Percentiles rank a stretch among this genome's conserved stretches.
phyloP scores from a whole-genome alignment of 1,140 invertebrate genomes.

The Aplysia californica region DNA sequence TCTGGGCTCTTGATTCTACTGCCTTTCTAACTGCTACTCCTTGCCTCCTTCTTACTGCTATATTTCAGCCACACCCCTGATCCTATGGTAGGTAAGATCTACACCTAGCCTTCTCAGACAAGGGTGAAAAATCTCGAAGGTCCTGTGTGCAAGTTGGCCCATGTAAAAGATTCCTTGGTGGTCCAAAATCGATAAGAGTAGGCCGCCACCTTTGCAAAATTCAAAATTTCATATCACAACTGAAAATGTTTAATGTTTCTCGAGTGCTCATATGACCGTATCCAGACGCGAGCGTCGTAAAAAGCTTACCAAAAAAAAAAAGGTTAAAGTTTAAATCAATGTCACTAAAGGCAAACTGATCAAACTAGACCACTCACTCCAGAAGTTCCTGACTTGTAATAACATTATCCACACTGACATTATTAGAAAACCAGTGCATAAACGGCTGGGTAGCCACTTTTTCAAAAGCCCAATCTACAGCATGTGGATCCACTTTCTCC shows the following conservation, averaged over 20 bases:
- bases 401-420: slow-evolving; percentile 49
- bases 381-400: slow-evolving; percentile 45
- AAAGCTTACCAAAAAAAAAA: not conserved
- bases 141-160: too few species aligned
- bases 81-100: too few species aligned
- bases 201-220: not conserved
- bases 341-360: not conserved
- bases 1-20: too few species aligned
- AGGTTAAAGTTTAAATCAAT: not conserved
- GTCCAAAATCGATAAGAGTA: too few species aligned
- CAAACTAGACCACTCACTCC: slow-evolving; percentile 45
- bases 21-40: too few species aligned
- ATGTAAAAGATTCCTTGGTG: too few species aligned
- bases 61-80: too few species aligned
- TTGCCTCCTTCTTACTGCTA: too few species aligned
- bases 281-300: too few species aligned
- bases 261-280: too few species aligned
- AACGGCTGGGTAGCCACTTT: slow-evolving; percentile 53
- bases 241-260: not conserved
- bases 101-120: too few species aligned
- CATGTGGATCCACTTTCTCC: slow-evolving; percentile 42
- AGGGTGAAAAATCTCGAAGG: too few species aligned
- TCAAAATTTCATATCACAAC: not conserved
- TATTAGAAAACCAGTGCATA: slow-evolving; percentile 61
- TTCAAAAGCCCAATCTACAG: slow-evolving; percentile 63